Evolutionary conservation across 2,888 invertebrate genomes (phyloP).

Genomic region (Apodemia zela): DNA sequence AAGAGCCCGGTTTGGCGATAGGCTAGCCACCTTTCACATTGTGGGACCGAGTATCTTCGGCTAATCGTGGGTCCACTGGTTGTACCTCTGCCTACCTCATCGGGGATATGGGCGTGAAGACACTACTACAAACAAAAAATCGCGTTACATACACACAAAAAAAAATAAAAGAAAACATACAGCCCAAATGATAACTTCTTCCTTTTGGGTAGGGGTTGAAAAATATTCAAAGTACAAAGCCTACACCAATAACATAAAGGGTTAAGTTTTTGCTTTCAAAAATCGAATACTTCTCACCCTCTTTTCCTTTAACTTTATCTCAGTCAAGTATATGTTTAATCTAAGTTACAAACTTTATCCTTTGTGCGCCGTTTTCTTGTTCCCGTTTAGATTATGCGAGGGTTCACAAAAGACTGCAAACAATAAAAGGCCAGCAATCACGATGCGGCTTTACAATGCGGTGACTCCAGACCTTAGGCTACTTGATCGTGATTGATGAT

Average conservation of each 20-base stretch:
- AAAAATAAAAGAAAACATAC: no score
- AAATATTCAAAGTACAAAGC: neutral
- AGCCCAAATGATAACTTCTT: no score
- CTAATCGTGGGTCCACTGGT: no score
- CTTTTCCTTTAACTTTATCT: constrained; percentile 9
- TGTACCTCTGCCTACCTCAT: no score
- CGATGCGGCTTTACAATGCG: constrained; percentile 17
- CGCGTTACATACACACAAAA: no score
- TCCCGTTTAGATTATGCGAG: constrained; percentile 19
- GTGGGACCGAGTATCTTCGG: no score
- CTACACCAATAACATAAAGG: neutral
- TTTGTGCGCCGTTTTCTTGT: constrained; percentile 16
- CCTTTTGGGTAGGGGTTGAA: no score
- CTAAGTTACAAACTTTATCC: constrained; percentile 12
- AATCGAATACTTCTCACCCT: neutral
- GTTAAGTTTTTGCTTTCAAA: neutral
- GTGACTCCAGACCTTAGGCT: constrained; percentile 10
- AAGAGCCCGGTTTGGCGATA: no score
- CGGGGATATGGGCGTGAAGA: no score
- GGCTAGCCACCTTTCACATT: no score
- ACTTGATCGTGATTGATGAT: constrained; percentile 26
- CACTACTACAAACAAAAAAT: no score
- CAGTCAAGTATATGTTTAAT: constrained; percentile 14
- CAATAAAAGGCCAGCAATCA: constrained; percentile 20
- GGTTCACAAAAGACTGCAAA: constrained; percentile 21